phyloP scores from a whole-genome alignment of 2,113 vertebrate species.

The Todiramphus saurophagus region DNA sequence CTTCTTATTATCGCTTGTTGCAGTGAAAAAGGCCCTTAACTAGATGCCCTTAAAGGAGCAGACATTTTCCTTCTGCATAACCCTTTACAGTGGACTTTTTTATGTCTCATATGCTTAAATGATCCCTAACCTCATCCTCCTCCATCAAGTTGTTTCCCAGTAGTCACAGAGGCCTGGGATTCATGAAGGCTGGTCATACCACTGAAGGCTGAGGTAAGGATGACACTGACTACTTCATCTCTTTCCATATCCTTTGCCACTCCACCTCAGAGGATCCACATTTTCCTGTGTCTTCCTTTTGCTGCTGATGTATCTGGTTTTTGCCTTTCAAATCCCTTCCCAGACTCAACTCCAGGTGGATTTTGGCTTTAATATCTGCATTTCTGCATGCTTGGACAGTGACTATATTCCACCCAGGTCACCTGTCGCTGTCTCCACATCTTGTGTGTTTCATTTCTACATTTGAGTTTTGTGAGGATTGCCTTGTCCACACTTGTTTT shows the following conservation, averaged over 20 bases:
- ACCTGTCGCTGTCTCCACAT: background rate
- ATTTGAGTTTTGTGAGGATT: background rate
- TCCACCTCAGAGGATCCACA: accelerated
- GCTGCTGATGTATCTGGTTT: background rate
- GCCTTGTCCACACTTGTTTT: background rate
- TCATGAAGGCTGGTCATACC: background rate
- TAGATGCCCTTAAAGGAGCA: background rate
- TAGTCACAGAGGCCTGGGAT: background rate
- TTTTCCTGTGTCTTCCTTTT: background rate
- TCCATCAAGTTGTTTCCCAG: background rate
- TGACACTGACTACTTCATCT: background rate
- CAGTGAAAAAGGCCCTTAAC: background rate
- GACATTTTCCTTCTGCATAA: background rate
- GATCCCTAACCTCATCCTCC: background rate
- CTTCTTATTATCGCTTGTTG: too few relatives aligned
- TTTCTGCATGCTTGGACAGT: background rate
- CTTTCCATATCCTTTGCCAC: background rate
- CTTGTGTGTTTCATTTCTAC: background rate
- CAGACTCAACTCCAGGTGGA: background rate
- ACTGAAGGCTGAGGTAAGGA: background rate
- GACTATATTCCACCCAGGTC: background rate
- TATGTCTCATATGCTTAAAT: background rate
- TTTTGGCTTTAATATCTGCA: background rate
- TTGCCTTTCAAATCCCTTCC: background rate
- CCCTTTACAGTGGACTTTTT: background rate